Percentiles rank a stretch among this genome's conserved stretches.
These are phyloP conservation scores for Agriotes lineatus DNA, from an alignment of 2,888 invertebrate genomes.

Conservation along the genomic window DNA sequence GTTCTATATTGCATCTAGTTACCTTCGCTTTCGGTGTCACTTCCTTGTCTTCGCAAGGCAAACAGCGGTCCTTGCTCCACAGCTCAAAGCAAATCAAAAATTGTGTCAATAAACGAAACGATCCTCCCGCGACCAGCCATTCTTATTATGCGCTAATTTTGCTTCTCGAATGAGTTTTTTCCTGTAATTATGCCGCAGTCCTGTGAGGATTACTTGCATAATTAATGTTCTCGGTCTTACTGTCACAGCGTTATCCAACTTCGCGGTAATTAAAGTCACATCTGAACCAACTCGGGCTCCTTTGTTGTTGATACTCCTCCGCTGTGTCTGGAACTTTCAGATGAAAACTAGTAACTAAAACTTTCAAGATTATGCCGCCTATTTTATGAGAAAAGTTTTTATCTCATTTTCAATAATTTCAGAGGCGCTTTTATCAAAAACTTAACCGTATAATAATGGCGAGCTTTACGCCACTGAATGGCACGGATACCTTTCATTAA, in stretches of 20 bases:
- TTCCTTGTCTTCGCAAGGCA: no score
- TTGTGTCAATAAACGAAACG: neutral
- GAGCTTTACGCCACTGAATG: neutral
- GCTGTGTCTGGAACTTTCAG: slow-evolving; percentile 18
- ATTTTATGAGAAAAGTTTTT: slow-evolving; percentile 35
- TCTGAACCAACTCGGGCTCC: slow-evolving; percentile 33
- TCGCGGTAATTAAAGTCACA: slow-evolving; percentile 41
- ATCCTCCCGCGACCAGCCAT: neutral
- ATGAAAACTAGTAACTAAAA: slow-evolving; percentile 25
- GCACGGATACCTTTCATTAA: neutral
- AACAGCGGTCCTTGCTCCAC: neutral
- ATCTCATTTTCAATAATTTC: slow-evolving; percentile 33
- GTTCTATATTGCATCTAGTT: neutral
- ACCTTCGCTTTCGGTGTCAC: neutral
- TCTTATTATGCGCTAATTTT: slow-evolving; percentile 13
- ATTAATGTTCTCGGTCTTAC: slow-evolving; percentile 36
- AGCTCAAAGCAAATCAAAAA: neutral
- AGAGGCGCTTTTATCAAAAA: slow-evolving; percentile 13
- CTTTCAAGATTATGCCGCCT: slow-evolving; percentile 26
- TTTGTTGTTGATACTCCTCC: slow-evolving; percentile 34
- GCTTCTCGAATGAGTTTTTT: slow-evolving; percentile 17
- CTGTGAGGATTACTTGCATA: slow-evolving; percentile 30
- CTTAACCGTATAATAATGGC: neutral
- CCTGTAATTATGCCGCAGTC: slow-evolving; percentile 28
- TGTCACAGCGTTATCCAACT: slow-evolving; percentile 32